A percentile compares a stretch with the other conserved stretches of the same genome.
phyloP scores from a whole-genome alignment of 2,888 invertebrate species.

The Aproaerema taeniolella region DNA sequence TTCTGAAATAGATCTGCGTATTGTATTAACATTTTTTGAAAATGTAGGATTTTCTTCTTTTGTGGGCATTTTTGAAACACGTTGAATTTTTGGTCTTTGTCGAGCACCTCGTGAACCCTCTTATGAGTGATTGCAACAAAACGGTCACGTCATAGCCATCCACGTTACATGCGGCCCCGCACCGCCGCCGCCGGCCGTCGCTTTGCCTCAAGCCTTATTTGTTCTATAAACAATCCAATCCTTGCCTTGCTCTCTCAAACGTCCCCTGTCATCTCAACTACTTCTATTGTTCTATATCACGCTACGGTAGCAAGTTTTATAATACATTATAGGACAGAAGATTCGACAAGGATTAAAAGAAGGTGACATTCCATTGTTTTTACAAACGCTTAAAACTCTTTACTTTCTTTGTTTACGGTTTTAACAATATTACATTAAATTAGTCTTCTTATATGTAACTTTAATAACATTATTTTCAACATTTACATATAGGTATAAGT shows the following conservation, averaged over 20 bases:
- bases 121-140: conserved; percentile 10
- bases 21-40: no score
- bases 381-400: no score
- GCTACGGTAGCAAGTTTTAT: conserved; percentile 7
- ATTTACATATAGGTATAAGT: not conserved
- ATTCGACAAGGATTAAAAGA: no score
- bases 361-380: no score
- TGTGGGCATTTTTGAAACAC: no score
- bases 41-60: no score
- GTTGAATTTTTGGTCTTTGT: not conserved
- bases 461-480: no score
- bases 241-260: conserved; percentile 24
- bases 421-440: not conserved
- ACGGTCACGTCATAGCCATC: conserved; percentile 41
- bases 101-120: not conserved
- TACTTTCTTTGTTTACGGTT: no score
- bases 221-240: conserved; percentile 54
- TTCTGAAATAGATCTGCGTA: no score
- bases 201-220: conserved; percentile 41
- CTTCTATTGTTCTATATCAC: conserved; percentile 23
- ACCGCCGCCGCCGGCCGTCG: conserved; percentile 18
- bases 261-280: conserved; percentile 31
- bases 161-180: conserved; percentile 26
- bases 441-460: not conserved
- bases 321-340: not conserved